Evolutionary conservation across 1,140 invertebrate species (phyloP).

Genomic region (Solen grandis): DNA sequence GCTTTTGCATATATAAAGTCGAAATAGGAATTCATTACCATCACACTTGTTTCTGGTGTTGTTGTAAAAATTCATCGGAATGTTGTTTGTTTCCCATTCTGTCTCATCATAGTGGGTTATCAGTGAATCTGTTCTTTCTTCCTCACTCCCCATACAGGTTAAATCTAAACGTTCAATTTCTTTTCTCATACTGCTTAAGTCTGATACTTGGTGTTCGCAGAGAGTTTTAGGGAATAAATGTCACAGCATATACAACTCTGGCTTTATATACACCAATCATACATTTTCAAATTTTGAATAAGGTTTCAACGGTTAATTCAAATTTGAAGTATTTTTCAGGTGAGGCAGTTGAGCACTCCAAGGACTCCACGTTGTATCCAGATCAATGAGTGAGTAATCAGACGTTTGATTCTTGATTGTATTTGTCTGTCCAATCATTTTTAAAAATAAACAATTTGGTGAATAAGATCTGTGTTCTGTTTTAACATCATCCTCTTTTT

Average conservation of each 20-base stretch:
- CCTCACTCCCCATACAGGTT: conserved; percentile 4
- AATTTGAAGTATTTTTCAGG: no score
- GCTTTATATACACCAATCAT: no score
- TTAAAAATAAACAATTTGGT: no score
- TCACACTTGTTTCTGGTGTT: conserved; percentile 9
- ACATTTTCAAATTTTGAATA: no score
- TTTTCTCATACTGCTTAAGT: no score
- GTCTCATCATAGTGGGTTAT: not conserved
- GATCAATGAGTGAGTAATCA: not conserved
- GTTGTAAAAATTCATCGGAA: not conserved
- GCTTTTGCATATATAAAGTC: conserved; percentile 41
- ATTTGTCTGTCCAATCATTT: conserved; percentile 43
- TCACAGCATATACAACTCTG: no score
- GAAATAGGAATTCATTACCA: conserved; percentile 41
- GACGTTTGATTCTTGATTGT: no score
- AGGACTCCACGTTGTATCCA: not conserved
- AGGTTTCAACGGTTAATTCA: no score
- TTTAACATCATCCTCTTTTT: conserved; percentile 12
- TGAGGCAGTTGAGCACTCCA: no score
- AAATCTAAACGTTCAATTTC: not conserved
- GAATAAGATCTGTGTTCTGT: conserved; percentile 27
- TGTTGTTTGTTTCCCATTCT: no score
- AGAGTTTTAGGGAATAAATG: no score
- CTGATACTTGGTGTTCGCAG: no score
- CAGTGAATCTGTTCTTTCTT: not conserved